Evolutionary conservation across 2,797 vertebrate genomes (phyloP).

Genomic region (Gambelia wislizenii): DNA sequence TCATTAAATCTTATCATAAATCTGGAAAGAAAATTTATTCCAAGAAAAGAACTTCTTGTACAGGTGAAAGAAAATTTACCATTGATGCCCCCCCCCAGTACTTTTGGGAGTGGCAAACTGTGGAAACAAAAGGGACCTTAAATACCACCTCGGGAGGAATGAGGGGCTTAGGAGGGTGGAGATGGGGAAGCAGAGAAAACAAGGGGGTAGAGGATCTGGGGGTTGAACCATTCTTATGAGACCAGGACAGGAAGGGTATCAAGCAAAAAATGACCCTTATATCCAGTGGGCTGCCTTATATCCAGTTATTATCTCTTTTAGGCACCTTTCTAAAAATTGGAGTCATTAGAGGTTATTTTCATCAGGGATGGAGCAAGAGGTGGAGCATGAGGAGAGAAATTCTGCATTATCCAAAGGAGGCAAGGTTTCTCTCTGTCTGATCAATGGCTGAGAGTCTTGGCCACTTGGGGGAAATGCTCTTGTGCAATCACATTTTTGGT

Average conservation of each 20-base stretch:
- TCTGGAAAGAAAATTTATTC: neutral
- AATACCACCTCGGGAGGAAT: neutral
- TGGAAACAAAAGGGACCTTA: neutral
- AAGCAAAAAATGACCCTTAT: too few relatives aligned
- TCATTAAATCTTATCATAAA: neutral
- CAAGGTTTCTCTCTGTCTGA: neutral
- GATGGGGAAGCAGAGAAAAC: too few relatives aligned
- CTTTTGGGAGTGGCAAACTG: neutral
- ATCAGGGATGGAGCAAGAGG: neutral
- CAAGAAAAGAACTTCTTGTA: too few relatives aligned
- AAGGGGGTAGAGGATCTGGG: neutral
- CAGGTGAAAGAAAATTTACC: too few relatives aligned
- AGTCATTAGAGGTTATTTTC: slow-evolving; percentile 1
- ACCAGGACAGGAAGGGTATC: neutral
- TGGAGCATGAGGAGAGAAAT: neutral
- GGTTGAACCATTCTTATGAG: neutral
- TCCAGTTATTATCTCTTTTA: neutral
- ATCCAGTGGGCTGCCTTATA: neutral
- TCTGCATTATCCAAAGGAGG: neutral
- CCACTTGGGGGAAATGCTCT: slow-evolving; percentile 28
- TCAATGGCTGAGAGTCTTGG: neutral
- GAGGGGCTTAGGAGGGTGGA: neutral
- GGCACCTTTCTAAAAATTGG: neutral
- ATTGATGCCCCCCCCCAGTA: neutral
- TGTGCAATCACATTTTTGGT: slow-evolving; percentile 23